phyloP scores from a whole-genome alignment of 2,888 invertebrate species.

The Xylophagus ater region DNA sequence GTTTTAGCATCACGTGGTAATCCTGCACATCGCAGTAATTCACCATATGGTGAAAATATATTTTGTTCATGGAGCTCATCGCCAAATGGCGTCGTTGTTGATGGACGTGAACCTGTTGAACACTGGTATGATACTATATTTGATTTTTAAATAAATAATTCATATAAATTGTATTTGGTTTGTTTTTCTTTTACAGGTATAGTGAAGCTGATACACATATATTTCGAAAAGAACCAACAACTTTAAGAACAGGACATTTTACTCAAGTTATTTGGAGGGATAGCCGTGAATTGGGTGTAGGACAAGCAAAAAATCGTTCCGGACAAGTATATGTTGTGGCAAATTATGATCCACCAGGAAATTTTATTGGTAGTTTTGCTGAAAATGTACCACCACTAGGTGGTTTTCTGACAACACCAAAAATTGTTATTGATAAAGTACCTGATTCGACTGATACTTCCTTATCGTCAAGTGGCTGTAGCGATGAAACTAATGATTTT shows the following conservation, averaged over 20 bases:
- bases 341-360: conserved; percentile 81
- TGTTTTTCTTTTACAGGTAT: conserved; percentile 34
- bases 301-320: conserved; percentile 51
- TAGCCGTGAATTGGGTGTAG: conserved; percentile 63
- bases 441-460: conserved; percentile 22
- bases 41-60: conserved; percentile 72
- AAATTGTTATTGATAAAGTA: conserved; percentile 23
- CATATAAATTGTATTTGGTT: not conserved
- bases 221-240: conserved; percentile 52
- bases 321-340: conserved; percentile 77
- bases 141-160: conserved; percentile 2
- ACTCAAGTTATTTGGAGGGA: conserved; percentile 72
- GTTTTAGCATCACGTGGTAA: conserved; percentile 51
- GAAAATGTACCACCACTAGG: conserved; percentile 57
- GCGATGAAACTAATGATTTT: conserved; percentile 31
- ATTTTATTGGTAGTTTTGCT: conserved; percentile 65
- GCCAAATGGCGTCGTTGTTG: conserved; percentile 44
- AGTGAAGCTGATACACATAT: conserved; percentile 51
- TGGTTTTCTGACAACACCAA: conserved; percentile 24
- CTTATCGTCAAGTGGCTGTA: conserved; percentile 22
- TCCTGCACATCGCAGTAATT: conserved; percentile 62
- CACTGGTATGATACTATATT: conserved; percentile 32
- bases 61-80: conserved; percentile 63
- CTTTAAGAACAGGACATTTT: conserved; percentile 64
- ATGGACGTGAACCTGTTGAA: conserved; percentile 30